Evolutionary conservation across 1,140 invertebrate genomes (phyloP), one percentile per base, ranked within the genome.

Genomic region (Diachasmimorpha longicaudata): DNA sequence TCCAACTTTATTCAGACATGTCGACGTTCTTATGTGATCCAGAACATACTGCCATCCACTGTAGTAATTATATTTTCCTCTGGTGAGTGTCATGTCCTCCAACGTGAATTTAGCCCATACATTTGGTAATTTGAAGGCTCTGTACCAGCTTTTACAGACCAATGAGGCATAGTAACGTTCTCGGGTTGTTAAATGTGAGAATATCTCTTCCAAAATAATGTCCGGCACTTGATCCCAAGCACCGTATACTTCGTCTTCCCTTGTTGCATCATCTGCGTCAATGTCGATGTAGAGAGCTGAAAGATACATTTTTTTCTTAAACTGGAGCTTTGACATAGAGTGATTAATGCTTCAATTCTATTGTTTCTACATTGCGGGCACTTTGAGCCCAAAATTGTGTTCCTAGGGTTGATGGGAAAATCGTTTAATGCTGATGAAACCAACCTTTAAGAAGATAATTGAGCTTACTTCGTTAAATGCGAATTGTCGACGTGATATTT

Each of bases 21-120:
- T 85, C 79, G 94, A 94, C 0, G 93, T 92, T 72, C 93, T 88
- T 78, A 94, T 90, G 83, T 95, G 94, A 85, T 96, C 94, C 74
- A 96, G 82, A 67, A 93, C 93, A 81, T 94, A 92, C 86, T 94
- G 93, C 92, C 95, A 96, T 10, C 95, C 95, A 71, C 93, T 93
- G 85, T 96, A 96, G 80, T 95, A 95, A 84, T 96, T 95, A 82
- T 92, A 96, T 82, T 93, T 93, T 4, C 93, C 89, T 71, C 94
- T 90, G 0, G 94, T 95, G 3, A 96, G 85, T 0, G 94, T 95
- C 10, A 88, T 90, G 82, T 96, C 95, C 74, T 93, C 90, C 19
- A 96, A 85, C 0, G 91, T 88, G 82, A 96, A 96, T 4, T 90
- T 92, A 13, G 92, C 87, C 95, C 95, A 96, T 19, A 95, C 92